These are phyloP conservation scores for Alloscopus bannaensis DNA, from an alignment of 2,888 invertebrate genomes.

Conservation along the genomic window DNA sequence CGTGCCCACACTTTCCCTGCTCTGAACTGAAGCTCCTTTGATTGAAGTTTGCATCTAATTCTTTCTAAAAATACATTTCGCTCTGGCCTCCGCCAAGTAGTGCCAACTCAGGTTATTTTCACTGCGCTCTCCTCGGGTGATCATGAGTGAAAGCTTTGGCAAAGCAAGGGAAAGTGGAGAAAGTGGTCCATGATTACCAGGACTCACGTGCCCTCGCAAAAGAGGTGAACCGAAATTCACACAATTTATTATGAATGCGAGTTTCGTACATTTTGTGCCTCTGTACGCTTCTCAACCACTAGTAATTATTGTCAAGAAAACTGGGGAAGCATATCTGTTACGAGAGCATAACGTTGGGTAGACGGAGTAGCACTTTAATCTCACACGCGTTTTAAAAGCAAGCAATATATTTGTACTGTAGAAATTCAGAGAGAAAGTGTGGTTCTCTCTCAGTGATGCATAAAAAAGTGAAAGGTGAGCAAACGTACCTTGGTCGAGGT, in stretches of 20 bases:
- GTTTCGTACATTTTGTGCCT: slow-evolving; percentile 10
- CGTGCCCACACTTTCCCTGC: too few species aligned
- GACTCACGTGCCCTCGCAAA: too few species aligned
- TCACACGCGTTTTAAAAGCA: background rate
- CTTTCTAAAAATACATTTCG: background rate
- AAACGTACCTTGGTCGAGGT: slow-evolving; percentile 74
- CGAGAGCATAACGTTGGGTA: background rate
- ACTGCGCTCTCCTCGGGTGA: too few species aligned
- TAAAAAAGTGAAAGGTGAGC: background rate
- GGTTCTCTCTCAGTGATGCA: too few species aligned
- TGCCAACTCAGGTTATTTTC: too few species aligned
- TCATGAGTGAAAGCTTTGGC: background rate
- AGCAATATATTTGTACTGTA: background rate
- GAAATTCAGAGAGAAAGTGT: background rate
- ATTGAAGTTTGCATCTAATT: background rate
- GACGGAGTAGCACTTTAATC: background rate
- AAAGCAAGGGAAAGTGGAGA: background rate
- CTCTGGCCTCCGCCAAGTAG: background rate
- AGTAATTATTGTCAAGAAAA: too few species aligned
- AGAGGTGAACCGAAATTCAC: slow-evolving; percentile 30
- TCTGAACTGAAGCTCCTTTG: too few species aligned
- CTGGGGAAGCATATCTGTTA: too few species aligned
- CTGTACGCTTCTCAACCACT: slow-evolving; percentile 6
- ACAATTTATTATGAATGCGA: slow-evolving; percentile 39
- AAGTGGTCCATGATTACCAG: background rate